Conservation (phyloP, 2,113 vertebrate species). For the Rafetus swinhoei region DNA sequence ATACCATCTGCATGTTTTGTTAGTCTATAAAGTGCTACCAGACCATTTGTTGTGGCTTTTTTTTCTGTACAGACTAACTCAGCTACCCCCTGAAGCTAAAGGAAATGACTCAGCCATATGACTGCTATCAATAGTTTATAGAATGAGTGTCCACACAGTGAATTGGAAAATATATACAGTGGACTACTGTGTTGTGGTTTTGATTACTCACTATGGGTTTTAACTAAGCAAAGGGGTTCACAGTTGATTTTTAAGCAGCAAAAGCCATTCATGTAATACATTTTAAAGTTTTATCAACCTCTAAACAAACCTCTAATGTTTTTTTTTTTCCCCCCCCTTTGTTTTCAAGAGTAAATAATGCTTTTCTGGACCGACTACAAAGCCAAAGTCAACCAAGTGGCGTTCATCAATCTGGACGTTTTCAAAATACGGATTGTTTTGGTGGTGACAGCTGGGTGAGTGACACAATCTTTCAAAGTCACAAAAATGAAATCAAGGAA, state of each 20-base stretch:
- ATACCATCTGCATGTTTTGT: too few species aligned
- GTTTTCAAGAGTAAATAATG: slow-evolving; percentile 85
- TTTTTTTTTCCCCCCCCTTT: slow-evolving; percentile 45
- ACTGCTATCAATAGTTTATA: too few species aligned
- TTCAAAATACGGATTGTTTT: slow-evolving; percentile 46
- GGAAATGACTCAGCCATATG: neutral
- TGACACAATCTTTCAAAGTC: slow-evolving; percentile 50
- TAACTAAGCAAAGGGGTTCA: neutral
- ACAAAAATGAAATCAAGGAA: slow-evolving; percentile 28
- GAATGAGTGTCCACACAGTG: neutral
- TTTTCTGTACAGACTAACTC: too few species aligned
- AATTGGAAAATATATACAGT: neutral
- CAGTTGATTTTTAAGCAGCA: slow-evolving; percentile 8
- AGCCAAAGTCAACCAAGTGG: slow-evolving; percentile 48
- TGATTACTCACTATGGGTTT: neutral
- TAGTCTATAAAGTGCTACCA: too few species aligned
- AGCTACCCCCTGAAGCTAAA: too few species aligned
- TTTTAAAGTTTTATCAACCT: slow-evolving; percentile 44
- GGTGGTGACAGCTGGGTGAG: slow-evolving; percentile 50
- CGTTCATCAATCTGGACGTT: slow-evolving; percentile 8
- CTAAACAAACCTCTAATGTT: slow-evolving; percentile 37
- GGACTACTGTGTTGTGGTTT: fast-evolving
- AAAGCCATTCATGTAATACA: neutral
- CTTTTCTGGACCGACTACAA: slow-evolving; percentile 85
- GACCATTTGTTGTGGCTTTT: too few species aligned